Evolutionary conservation across 2,113 vertebrate genomes (phyloP), one percentile per base, ranked within the genome.

Genomic region (Leiothrix lutea): DNA sequence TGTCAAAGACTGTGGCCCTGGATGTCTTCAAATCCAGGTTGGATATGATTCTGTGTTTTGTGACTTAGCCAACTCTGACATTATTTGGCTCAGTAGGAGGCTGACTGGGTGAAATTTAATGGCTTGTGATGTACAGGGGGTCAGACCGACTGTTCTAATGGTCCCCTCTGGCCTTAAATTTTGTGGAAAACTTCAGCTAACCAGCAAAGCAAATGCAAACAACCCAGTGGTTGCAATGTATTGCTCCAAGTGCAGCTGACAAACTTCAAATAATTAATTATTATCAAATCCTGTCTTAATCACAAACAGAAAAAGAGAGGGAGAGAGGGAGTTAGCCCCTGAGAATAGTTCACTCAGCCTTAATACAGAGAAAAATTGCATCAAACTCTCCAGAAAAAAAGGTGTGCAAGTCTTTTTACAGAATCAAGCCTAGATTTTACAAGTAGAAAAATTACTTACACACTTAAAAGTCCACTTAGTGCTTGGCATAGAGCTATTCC

Each of bases 391-490:
- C 77, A 82, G 64, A 80, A 66, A 48, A 78, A 86, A 95, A 93
- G 33, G 65, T 75, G 65, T 92, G 64, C 86, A 81, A 89, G 80
- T 92, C 83, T 94, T 97, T 97, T 96, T 93, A 82, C 84, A 26
- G 87, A 97, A 97, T 75, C 91, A 85, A 94, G 88, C 48, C 50
- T 42, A 80, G 75, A 95, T 95, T 98, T 97, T 97, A 88, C 94
- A 96, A 96, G 74, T 92, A 96, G 77, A 62, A 94, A 95, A 97
- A 97, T 89, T 86, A 51, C 83, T 95, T 93, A 89, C 67, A 13
- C 83, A 95, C 86, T 96, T 97, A 90, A 97, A 98, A 97, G 94
- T 90, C 84, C 88, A 91, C 94, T 97, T 96, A 97, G 71, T 1
- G 7, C 94, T 97, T 97, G 94, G 96, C 97, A 95, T 97, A 88